Evolutionary conservation across 2,888 invertebrate species (phyloP), one percentile per base, ranked within the genome.

Genomic region (Boloria selene): DNA sequence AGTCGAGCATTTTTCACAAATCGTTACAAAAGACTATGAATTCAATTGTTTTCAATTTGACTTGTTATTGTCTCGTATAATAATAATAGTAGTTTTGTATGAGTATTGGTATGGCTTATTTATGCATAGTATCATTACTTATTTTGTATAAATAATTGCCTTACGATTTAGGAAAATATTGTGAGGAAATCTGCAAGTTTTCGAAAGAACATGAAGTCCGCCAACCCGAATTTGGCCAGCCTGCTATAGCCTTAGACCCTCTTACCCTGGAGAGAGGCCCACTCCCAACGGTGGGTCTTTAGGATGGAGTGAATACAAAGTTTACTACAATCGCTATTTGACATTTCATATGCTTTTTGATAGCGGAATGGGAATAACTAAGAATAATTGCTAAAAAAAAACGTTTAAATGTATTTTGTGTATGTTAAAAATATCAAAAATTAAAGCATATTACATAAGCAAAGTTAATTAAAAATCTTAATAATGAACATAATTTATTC

Each of bases 11-110:
- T 68, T 66, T 66, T 62, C 67, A 65, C 59, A 69, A 59, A 67
- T 68, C 55, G 59, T 64, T 54, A 69, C 69, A 67, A 65, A 61
- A 65, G 69, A 58, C 31, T 65, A 61, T 59, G 65, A 68, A 68
- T 61, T 58, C 67, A 63, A 73, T 64, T 72, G 70, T 69, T 49
- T 52, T 45, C 18, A 45, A n/a, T 64, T 59, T 63, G 52, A 26
- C 62, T 56, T 64, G 17, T 60, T 49, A 51, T 52, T 60, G n/a
- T 63, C 22, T 22, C 22, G 54, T 31, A 49, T 51, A 44, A 22
- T n/a, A 10, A 45, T 4, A 26, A 38, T 38, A 38, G 10, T 7
- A 7, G 31, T 38, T 10, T 38, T 7, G 10, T 38, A 10, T 31
- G 6, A 31, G 6, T 31, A 31, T 31, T 31, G 7, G 10, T 38